phyloP scores from a whole-genome alignment of 2,888 invertebrate species.

The Oscheius onirici region DNA sequence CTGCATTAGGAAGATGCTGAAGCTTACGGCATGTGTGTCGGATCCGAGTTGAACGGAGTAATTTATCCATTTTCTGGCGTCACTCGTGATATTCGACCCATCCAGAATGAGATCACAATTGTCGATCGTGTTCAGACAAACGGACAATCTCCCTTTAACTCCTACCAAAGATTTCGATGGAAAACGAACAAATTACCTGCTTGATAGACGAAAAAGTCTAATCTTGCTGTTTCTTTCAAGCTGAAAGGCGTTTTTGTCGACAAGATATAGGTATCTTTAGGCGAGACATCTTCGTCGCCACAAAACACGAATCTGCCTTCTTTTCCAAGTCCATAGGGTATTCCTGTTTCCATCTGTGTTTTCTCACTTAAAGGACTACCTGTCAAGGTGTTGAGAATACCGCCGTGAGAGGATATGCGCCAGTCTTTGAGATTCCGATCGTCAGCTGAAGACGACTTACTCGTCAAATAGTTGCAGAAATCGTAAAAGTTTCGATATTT shows the following conservation, averaged over 20 bases:
- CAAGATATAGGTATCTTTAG: constrained; percentile 49
- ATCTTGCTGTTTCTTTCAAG: constrained; percentile 34
- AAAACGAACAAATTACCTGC: constrained; percentile 37
- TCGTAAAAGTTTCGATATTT: constrained; percentile 34
- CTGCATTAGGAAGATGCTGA: background rate
- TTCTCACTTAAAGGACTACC: constrained; percentile 51
- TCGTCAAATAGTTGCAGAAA: constrained; percentile 57
- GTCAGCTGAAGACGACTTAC: constrained; percentile 29
- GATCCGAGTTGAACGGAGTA: constrained; percentile 46
- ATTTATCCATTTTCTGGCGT: constrained; percentile 61
- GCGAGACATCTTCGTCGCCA: constrained; percentile 40
- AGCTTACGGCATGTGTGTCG: constrained; percentile 56
- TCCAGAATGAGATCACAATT: constrained; percentile 59
- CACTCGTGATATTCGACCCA: constrained; percentile 57
- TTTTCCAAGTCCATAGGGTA: constrained; percentile 3
- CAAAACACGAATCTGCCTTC: constrained; percentile 57
- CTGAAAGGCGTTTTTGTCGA: constrained; percentile 40
- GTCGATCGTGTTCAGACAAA: constrained; percentile 58
- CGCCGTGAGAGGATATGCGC: constrained; percentile 42
- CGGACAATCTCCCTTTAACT: constrained; percentile 59
- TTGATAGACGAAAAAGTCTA: constrained; percentile 60
- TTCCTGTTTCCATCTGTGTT: background rate
- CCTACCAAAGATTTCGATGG: constrained; percentile 29
- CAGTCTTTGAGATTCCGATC: constrained; percentile 45
- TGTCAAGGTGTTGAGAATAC: constrained; percentile 58